Evolutionary conservation across 35 echinoderm and acorn worm genomes (phyloP).

Genomic region (Lytechinus pictus): DNA sequence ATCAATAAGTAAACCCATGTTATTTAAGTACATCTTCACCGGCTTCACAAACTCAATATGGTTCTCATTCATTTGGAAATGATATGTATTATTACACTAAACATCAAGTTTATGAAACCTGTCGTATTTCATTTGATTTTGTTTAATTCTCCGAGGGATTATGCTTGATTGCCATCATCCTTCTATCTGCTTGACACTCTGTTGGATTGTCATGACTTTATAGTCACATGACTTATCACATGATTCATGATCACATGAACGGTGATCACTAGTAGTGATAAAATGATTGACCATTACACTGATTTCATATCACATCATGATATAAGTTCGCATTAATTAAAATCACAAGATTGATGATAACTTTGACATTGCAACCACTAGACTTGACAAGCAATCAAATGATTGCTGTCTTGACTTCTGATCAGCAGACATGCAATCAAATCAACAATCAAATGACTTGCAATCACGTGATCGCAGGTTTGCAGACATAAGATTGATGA

Average conservation of each 20-base stretch:
- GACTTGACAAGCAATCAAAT: too few relatives aligned
- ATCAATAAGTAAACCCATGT: not conserved
- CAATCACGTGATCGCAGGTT: too few relatives aligned
- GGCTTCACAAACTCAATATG: not conserved
- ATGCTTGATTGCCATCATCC: not conserved
- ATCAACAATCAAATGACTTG: too few relatives aligned
- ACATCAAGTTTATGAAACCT: not conserved
- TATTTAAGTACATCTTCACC: not conserved
- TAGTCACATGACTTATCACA: not conserved
- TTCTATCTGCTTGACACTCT: not conserved
- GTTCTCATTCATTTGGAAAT: not conserved
- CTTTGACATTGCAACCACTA: too few relatives aligned
- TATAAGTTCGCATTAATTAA: too few relatives aligned
- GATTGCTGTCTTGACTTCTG: too few relatives aligned
- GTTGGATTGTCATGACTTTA: not conserved
- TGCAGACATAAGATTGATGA: too few relatives aligned
- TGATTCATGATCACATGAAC: not conserved
- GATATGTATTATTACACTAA: not conserved
- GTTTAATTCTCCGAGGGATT: not conserved
- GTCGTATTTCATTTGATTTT: not conserved
- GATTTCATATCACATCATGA: too few relatives aligned
- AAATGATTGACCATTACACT: too few relatives aligned
- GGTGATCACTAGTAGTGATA: not conserved
- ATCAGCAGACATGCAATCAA: too few relatives aligned
- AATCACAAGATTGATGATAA: too few relatives aligned